Conservation (phyloP, 2,113 vertebrate genomes). For the Bolborhynchus lineola region DNA sequence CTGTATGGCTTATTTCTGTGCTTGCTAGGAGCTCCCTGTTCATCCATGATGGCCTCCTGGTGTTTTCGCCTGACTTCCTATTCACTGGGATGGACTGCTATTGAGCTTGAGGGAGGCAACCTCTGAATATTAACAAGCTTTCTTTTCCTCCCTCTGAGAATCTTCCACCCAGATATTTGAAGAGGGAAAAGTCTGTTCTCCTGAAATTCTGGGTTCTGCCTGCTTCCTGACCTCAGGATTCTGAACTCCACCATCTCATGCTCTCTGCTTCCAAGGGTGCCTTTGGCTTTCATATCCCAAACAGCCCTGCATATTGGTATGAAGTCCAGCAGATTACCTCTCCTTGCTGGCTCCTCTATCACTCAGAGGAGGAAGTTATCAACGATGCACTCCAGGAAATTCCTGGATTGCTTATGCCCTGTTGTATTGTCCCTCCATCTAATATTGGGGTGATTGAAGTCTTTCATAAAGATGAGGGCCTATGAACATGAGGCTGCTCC, state of each 20-base stretch:
- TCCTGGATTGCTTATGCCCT: background rate
- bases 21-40: background rate
- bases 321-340: background rate
- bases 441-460: background rate
- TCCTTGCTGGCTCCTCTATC: background rate
- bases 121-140: background rate
- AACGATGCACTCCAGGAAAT: background rate
- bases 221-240: background rate
- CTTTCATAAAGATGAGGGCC: background rate
- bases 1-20: background rate
- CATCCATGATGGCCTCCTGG: background rate
- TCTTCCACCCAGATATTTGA: background rate
- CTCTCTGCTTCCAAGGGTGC: background rate
- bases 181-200: background rate
- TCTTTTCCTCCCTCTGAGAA: background rate
- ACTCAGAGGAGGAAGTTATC: background rate
- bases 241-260: background rate
- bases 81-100: background rate
- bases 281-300: background rate
- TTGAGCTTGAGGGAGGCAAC: background rate
- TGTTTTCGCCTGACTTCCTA: background rate
- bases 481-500: background rate
- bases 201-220: background rate
- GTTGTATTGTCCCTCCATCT: background rate
- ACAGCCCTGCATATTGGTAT: rapidly evolving